phyloP scores from a whole-genome alignment of 1,140 invertebrate genomes.

The Ostrea edulis region DNA sequence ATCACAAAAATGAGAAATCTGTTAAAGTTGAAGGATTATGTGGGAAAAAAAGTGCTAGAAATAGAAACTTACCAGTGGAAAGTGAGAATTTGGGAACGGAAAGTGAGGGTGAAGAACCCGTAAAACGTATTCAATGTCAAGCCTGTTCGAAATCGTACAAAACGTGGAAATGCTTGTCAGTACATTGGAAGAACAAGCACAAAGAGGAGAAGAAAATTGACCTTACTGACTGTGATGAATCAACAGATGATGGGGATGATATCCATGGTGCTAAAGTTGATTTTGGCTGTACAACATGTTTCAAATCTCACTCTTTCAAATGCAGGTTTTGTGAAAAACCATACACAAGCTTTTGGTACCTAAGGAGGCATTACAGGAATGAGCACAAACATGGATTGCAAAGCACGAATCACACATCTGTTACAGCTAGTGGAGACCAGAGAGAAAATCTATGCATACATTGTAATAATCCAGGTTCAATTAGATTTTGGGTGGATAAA shows the following conservation, averaged over 20 bases:
- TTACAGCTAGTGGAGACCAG: background rate
- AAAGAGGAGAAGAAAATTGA: background rate
- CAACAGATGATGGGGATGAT: background rate
- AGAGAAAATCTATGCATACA: background rate
- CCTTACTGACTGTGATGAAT: background rate
- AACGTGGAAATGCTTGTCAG: too few species aligned
- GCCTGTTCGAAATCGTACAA: too few species aligned
- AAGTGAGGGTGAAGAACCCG: too few species aligned
- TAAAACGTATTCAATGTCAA: too few species aligned
- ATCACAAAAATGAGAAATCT: background rate
- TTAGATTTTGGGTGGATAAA: background rate
- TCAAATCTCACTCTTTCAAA: background rate
- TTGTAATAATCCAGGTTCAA: background rate
- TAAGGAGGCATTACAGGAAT: background rate
- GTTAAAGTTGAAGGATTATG: background rate
- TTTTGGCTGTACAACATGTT: background rate
- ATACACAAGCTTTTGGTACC: background rate
- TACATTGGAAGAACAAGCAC: too few species aligned
- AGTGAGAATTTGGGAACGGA: too few species aligned
- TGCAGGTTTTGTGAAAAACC: background rate
- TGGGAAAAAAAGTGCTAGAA: background rate
- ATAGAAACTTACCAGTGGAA: too few species aligned
- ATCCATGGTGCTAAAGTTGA: background rate
- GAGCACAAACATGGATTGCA: background rate
- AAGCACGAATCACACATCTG: background rate